Conservation (phyloP, 2,797 vertebrate species). For the Clarias pachynema region DNA sequence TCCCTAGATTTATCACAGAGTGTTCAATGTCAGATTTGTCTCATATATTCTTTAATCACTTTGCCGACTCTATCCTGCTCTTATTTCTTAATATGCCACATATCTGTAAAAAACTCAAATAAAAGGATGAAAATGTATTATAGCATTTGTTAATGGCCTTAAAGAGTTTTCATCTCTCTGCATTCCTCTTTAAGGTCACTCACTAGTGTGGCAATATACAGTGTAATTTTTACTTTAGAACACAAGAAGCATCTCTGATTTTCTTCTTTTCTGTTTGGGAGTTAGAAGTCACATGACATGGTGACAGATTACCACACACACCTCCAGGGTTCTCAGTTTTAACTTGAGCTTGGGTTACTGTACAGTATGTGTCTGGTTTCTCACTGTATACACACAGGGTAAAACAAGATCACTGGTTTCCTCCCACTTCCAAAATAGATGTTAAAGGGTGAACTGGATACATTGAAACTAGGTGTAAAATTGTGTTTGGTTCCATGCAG, state of each 20-base stretch:
- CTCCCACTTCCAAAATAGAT: neutral
- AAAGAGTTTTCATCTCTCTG: slow-evolving; percentile 4
- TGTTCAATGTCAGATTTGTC: slow-evolving; percentile 29
- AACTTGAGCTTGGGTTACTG: neutral
- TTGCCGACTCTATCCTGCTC: slow-evolving; percentile 6
- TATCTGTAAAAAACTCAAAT: slow-evolving; percentile 35
- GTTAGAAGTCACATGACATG: neutral
- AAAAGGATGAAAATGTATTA: slow-evolving; percentile 29
- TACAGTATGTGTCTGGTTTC: neutral
- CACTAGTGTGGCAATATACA: neutral
- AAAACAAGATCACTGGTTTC: neutral
- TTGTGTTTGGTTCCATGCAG: neutral
- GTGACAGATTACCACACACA: neutral
- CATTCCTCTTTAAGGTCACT: neutral
- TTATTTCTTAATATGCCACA: slow-evolving; percentile 6
- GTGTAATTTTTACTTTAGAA: slow-evolving; percentile 20
- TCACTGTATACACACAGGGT: neutral
- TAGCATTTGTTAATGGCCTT: slow-evolving; percentile 12
- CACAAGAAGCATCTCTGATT: slow-evolving; percentile 22
- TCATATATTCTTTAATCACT: slow-evolving; percentile 39
- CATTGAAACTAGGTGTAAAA: neutral
- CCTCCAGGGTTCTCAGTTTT: neutral
- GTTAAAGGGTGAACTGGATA: neutral
- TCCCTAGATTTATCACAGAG: neutral
- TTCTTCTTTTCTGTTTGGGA: neutral